Conservation (phyloP, 1,140 invertebrate species). For the Mizuhopecten yessoensis region DNA sequence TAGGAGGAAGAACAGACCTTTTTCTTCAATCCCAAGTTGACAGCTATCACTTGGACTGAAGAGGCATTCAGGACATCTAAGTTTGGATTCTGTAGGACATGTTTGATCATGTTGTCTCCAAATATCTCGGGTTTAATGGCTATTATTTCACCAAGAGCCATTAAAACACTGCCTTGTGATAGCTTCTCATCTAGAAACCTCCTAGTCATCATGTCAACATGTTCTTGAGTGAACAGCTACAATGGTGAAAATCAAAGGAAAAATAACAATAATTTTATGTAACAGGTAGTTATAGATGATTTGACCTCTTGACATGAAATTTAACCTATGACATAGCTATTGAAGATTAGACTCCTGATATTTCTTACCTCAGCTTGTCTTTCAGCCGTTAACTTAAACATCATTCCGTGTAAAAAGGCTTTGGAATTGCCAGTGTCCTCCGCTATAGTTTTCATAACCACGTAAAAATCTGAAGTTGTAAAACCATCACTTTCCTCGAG, state of each 20-base stretch:
- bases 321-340: too few species aligned
- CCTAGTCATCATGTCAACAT: not conserved
- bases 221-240: not conserved
- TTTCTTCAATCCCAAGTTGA: not conserved
- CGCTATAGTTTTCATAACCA: not conserved
- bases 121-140: not conserved
- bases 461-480: not conserved
- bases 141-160: not conserved
- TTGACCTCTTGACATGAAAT: too few species aligned
- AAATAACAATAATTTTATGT: too few species aligned
- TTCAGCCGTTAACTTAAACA: not conserved
- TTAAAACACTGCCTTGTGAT: not conserved
- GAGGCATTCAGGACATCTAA: not conserved
- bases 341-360: not conserved
- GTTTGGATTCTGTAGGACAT: not conserved
- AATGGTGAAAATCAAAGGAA: not conserved
- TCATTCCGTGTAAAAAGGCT: not conserved
- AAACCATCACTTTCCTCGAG: constrained; percentile 9
- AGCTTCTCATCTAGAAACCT: not conserved
- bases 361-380: constrained; percentile 16
- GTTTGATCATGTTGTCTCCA: not conserved
- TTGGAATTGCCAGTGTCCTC: constrained; percentile 15
- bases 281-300: too few species aligned
- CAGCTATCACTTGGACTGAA: not conserved
- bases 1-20: not conserved